Conservation (phyloP, 2,113 vertebrate species). For the Seriola quinqueradiata region DNA sequence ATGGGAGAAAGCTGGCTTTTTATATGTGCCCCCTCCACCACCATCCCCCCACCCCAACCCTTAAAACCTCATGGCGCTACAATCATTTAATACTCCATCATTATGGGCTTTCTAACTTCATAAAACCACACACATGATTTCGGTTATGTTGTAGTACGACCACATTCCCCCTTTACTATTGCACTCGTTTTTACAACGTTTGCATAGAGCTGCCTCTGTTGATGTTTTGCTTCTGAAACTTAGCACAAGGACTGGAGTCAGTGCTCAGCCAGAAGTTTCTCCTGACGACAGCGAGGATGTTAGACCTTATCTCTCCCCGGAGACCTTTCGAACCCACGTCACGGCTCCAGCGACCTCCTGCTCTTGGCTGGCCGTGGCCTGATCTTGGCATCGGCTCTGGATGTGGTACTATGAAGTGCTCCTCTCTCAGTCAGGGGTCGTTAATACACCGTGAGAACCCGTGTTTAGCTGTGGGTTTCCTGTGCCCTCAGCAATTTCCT, state of each 20-base stretch:
- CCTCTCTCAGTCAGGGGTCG: slow-evolving; percentile 62
- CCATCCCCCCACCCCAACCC: slow-evolving; percentile 42
- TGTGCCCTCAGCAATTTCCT: slow-evolving; percentile 78
- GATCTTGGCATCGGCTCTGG: slow-evolving; percentile 34
- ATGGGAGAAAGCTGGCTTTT: slow-evolving; percentile 72
- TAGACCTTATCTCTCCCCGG: slow-evolving; percentile 13
- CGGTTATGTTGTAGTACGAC: slow-evolving; percentile 71
- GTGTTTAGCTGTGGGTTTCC: slow-evolving; percentile 75
- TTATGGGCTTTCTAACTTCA: slow-evolving; percentile 77
- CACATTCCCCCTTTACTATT: slow-evolving; percentile 55
- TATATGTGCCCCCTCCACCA: slow-evolving; percentile 34
- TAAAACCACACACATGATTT: slow-evolving; percentile 81
- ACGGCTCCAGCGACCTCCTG: slow-evolving; percentile 45
- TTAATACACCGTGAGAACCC: slow-evolving; percentile 74
- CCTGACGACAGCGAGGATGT: neutral
- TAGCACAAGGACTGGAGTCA: slow-evolving; percentile 8
- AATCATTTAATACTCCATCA: slow-evolving; percentile 80
- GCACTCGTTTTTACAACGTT: slow-evolving; percentile 39
- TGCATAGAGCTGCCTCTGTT: slow-evolving; percentile 42
- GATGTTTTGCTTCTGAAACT: slow-evolving; percentile 54
- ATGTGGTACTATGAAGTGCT: slow-evolving; percentile 52
- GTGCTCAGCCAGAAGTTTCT: slow-evolving; percentile 11
- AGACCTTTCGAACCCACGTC: slow-evolving; percentile 23
- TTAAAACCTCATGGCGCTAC: slow-evolving; percentile 75
- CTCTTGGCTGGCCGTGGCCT: slow-evolving; percentile 57